phyloP scores from a whole-genome alignment of 2,888 invertebrate species.

The Danaus chrysippus region DNA sequence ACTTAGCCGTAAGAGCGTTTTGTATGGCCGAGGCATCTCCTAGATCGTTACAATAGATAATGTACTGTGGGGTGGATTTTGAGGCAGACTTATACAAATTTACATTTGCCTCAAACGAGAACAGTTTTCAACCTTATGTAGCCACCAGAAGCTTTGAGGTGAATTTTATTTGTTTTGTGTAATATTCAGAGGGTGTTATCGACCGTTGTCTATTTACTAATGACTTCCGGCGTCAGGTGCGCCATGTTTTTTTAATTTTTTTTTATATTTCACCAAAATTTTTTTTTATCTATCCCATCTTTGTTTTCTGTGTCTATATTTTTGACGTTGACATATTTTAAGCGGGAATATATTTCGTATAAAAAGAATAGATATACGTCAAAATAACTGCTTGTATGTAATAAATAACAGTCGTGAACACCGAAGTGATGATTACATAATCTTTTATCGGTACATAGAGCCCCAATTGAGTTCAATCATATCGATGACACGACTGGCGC shows the following conservation, averaged over 20 bases:
- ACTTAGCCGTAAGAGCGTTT: constrained; percentile 41
- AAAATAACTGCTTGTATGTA: no score
- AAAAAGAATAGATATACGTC: no score
- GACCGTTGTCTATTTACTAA: constrained; percentile 72
- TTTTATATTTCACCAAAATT: background rate
- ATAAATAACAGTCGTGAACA: background rate
- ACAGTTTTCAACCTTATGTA: constrained; percentile 25
- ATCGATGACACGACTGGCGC: constrained; percentile 57
- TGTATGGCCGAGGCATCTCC: constrained; percentile 50
- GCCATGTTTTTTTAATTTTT: constrained; percentile 40
- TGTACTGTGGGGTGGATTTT: constrained; percentile 64
- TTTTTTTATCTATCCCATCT: no score
- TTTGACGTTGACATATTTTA: no score
- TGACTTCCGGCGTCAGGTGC: constrained; percentile 78
- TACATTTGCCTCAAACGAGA: constrained; percentile 34
- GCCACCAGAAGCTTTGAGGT: constrained; percentile 19
- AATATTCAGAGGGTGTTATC: constrained; percentile 72
- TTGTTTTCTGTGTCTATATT: no score
- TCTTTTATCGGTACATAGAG: constrained; percentile 22
- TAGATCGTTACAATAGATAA: constrained; percentile 65
- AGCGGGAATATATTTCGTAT: no score
- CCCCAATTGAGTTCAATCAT: constrained; percentile 52
- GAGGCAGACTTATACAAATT: constrained; percentile 43
- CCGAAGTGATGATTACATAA: constrained; percentile 6
- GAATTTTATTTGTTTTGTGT: constrained; percentile 40